These are phyloP conservation scores for Euplexia lucipara DNA, from an alignment of 2,888 invertebrate genomes.

Conservation along the genomic window DNA sequence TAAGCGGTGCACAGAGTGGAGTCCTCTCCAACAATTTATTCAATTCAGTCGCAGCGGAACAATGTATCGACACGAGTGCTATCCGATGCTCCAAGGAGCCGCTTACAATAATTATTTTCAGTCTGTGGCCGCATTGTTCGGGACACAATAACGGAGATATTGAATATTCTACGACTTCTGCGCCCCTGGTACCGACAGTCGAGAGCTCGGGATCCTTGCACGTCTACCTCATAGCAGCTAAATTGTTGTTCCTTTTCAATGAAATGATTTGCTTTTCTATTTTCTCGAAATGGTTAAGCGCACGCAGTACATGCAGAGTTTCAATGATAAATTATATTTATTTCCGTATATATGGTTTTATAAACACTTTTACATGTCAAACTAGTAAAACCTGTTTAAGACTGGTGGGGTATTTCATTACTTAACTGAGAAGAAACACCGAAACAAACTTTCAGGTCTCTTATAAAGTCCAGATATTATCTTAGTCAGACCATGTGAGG, in stretches of 20 bases:
- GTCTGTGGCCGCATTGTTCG: slow-evolving; percentile 60
- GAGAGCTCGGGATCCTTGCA: slow-evolving; percentile 12
- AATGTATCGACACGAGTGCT: slow-evolving; percentile 60
- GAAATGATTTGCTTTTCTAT: slow-evolving; percentile 19
- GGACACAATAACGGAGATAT: slow-evolving; percentile 61
- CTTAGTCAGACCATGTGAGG: no score
- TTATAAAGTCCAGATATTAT: no score
- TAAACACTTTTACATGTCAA: no score
- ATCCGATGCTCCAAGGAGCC: slow-evolving; percentile 55
- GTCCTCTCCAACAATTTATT: slow-evolving; percentile 55
- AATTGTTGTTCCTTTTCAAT: slow-evolving; percentile 31
- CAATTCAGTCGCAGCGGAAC: slow-evolving; percentile 51
- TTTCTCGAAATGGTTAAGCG: not conserved
- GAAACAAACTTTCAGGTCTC: no score
- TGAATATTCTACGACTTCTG: slow-evolving; percentile 61
- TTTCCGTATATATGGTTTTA: no score
- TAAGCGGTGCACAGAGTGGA: slow-evolving; percentile 24
- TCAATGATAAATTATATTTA: no score
- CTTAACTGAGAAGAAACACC: no score
- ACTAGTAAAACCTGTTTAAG: no score
- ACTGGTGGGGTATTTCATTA: no score
- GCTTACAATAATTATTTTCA: slow-evolving; percentile 65
- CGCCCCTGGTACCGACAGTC: slow-evolving; percentile 27
- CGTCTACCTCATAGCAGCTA: slow-evolving; percentile 12
- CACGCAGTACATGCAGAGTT: not conserved